phyloP scores from a whole-genome alignment of 2,797 vertebrate genomes.

The Myiotriccus ornatus region DNA sequence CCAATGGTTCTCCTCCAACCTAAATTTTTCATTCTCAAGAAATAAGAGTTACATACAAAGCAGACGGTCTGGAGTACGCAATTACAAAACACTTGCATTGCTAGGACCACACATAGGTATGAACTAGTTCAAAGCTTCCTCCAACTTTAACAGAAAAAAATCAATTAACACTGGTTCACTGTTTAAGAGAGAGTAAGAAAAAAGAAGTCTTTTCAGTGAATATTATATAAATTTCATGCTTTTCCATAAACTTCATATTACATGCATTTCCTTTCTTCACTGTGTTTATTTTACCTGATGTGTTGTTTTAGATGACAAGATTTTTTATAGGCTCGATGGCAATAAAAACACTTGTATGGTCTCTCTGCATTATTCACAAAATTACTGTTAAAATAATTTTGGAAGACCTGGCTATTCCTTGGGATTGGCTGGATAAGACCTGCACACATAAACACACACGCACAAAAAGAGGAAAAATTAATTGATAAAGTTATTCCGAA shows the following conservation, averaged over 20 bases:
- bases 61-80: background rate
- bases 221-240: background rate
- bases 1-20: background rate
- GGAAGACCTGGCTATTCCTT: constrained; percentile 86
- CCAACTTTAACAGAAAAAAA: background rate
- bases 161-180: background rate
- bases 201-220: background rate
- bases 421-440: constrained; percentile 91
- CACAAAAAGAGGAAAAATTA: constrained; percentile 9
- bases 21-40: background rate
- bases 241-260: background rate
- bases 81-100: background rate
- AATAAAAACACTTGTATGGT: constrained; percentile 95
- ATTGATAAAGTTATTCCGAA: background rate
- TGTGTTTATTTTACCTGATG: constrained; percentile 83
- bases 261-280: background rate
- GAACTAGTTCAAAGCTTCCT: background rate
- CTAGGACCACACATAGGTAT: background rate
- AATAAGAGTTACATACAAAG: background rate
- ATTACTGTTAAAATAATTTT: constrained; percentile 89
- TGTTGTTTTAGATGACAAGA: constrained; percentile 99
- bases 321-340: constrained; percentile 96
- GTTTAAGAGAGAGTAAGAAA: background rate
- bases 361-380: constrained; percentile 87
- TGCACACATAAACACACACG: constrained; percentile 54